phyloP scores from a whole-genome alignment of 2,888 invertebrate genomes.

The Augiades crinisus region DNA sequence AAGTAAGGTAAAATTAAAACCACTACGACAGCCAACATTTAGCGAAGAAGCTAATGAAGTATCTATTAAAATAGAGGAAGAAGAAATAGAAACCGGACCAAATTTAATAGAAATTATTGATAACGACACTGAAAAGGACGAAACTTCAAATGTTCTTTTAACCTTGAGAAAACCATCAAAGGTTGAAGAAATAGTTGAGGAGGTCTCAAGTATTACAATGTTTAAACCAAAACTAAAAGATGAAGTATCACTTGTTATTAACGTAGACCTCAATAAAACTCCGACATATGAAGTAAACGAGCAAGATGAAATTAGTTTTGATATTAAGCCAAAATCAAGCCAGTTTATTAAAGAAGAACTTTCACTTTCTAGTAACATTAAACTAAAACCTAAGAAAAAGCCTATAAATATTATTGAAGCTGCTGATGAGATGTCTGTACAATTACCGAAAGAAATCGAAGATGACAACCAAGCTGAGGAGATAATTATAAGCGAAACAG shows the following conservation, averaged over 20 bases:
- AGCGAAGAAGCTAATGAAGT: constrained; percentile 90
- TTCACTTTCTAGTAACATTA: constrained; percentile 86
- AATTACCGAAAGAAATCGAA: constrained; percentile 83
- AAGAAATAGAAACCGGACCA: constrained; percentile 43
- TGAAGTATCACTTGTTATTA: constrained; percentile 81
- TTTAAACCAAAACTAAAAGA: constrained; percentile 60
- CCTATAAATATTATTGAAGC: constrained; percentile 83
- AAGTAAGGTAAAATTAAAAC: constrained; percentile 90
- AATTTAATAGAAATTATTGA: constrained; percentile 72
- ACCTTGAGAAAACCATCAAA: constrained; percentile 64
- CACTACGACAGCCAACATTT: constrained; percentile 86
- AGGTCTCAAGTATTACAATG: constrained; percentile 61
- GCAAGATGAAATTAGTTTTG: constrained; percentile 82
- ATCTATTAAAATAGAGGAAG: constrained; percentile 83
- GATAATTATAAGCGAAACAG: constrained; percentile 83
- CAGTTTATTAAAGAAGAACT: constrained; percentile 86
- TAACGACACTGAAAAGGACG: constrained; percentile 71
- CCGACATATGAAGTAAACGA: constrained; percentile 84
- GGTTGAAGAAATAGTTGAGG: constrained; percentile 49
- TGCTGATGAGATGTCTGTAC: constrained; percentile 85
- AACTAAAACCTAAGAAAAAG: constrained; percentile 83
- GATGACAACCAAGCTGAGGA: constrained; percentile 84
- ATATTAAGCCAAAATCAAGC: constrained; percentile 60
- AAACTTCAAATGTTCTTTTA: constrained; percentile 58
- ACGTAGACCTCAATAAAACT: constrained; percentile 86